phyloP scores from a whole-genome alignment of 2,113 vertebrate genomes.

The Colinus virginianus region DNA sequence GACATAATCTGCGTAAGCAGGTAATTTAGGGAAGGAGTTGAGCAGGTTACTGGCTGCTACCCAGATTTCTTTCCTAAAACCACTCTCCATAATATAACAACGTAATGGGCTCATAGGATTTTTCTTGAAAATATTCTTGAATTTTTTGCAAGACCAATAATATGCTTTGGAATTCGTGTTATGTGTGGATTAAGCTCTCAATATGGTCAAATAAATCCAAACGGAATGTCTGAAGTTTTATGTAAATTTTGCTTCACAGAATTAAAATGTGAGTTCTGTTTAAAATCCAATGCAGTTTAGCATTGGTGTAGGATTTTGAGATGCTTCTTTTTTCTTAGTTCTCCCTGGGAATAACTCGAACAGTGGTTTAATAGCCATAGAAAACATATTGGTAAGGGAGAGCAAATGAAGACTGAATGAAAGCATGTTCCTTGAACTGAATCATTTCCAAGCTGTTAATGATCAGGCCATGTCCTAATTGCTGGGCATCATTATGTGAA shows the following conservation, averaged over 20 bases:
- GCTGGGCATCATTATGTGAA: background rate
- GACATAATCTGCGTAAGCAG: background rate
- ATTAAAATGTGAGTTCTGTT: background rate
- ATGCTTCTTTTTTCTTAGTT: background rate
- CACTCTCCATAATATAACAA: background rate
- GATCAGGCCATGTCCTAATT: background rate
- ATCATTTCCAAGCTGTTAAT: background rate
- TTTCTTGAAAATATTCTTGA: constrained; percentile 18
- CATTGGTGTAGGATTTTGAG: background rate
- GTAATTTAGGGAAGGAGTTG: background rate
- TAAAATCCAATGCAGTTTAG: background rate
- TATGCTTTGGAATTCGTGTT: background rate
- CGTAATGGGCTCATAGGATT: background rate
- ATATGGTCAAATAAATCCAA: background rate
- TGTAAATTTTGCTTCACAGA: background rate
- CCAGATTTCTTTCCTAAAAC: background rate
- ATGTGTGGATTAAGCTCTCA: background rate
- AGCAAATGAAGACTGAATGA: background rate
- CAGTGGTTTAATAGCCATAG: background rate
- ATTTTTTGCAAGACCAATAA: background rate
- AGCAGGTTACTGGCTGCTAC: background rate
- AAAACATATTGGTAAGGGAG: background rate
- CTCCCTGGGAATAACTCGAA: background rate
- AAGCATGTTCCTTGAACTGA: background rate
- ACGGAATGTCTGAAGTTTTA: background rate